Percentiles rank a stretch among this genome's conserved stretches.
Conservation (phyloP, 2,888 invertebrate species). For the Baccha elongata region DNA sequence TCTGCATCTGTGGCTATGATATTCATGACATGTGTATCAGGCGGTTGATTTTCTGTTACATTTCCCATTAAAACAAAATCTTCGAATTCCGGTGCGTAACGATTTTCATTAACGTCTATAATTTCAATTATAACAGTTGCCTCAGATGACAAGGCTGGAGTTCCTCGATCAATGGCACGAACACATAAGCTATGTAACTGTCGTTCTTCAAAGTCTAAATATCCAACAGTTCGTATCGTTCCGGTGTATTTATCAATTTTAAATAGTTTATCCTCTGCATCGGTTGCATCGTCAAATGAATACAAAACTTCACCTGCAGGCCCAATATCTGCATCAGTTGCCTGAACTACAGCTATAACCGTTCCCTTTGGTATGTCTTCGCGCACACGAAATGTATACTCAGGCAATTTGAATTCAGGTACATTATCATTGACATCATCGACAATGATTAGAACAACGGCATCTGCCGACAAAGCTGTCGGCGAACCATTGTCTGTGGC, state of each 20-base stretch:
- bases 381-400: constrained; percentile 91
- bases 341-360: constrained; percentile 91
- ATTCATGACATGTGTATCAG: constrained; percentile 89
- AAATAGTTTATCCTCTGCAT: constrained; percentile 88
- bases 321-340: constrained; percentile 93
- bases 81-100: constrained; percentile 90
- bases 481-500: constrained; percentile 88
- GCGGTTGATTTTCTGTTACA: constrained; percentile 91
- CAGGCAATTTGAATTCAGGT: constrained; percentile 90
- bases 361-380: constrained; percentile 96
- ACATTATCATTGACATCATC: constrained; percentile 96
- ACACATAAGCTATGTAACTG: constrained; percentile 95
- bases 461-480: constrained; percentile 89
- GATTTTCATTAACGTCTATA: constrained; percentile 97
- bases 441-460: constrained; percentile 90
- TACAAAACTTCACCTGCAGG: constrained; percentile 92
- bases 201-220: constrained; percentile 93
- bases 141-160: constrained; percentile 90
- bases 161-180: constrained; percentile 92
- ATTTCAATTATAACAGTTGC: constrained; percentile 92
- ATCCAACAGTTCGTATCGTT: constrained; percentile 89
- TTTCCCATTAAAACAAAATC: constrained; percentile 90
- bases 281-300: constrained; percentile 87
- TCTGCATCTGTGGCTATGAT: constrained; percentile 92
- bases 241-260: constrained; percentile 93